Conservation (phyloP, 1,140 invertebrate genomes). For the Bombyx mandarina region DNA sequence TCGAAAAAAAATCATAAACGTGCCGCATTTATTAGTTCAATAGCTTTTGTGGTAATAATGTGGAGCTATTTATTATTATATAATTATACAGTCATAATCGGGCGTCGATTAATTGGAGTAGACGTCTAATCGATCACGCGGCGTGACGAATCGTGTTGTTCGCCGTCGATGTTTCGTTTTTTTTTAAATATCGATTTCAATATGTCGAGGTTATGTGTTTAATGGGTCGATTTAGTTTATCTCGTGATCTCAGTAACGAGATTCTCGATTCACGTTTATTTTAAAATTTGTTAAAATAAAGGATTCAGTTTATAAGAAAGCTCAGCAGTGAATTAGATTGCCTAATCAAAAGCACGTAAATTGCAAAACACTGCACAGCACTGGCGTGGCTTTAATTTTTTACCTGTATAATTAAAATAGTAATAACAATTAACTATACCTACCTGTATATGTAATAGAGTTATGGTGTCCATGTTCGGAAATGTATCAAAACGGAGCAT, state of each 20-base stretch:
- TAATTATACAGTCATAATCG: slow-evolving; percentile 38
- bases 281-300: neutral
- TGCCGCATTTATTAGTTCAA: slow-evolving; percentile 41
- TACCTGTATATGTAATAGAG: too few species aligned
- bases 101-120: slow-evolving; percentile 36
- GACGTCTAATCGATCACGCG: slow-evolving; percentile 25
- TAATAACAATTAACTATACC: too few species aligned
- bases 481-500: too few species aligned
- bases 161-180: slow-evolving; percentile 16
- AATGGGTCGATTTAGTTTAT: slow-evolving; percentile 36
- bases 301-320: too few species aligned
- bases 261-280: slow-evolving; percentile 29
- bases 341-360: too few species aligned
- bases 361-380: too few species aligned
- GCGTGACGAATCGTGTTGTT: slow-evolving; percentile 26
- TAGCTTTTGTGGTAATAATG: slow-evolving; percentile 21
- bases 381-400: too few species aligned
- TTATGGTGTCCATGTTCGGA: too few species aligned
- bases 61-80: slow-evolving; percentile 38
- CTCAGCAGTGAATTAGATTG: too few species aligned
- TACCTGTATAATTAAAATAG: too few species aligned
- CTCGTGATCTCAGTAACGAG: slow-evolving; percentile 35
- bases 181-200: slow-evolving; percentile 4
- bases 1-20: slow-evolving; percentile 16
- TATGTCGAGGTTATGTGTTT: slow-evolving; percentile 8